Evolutionary conservation across 2,797 vertebrate genomes (phyloP).

Genomic region (Aldrovandia affinis): DNA sequence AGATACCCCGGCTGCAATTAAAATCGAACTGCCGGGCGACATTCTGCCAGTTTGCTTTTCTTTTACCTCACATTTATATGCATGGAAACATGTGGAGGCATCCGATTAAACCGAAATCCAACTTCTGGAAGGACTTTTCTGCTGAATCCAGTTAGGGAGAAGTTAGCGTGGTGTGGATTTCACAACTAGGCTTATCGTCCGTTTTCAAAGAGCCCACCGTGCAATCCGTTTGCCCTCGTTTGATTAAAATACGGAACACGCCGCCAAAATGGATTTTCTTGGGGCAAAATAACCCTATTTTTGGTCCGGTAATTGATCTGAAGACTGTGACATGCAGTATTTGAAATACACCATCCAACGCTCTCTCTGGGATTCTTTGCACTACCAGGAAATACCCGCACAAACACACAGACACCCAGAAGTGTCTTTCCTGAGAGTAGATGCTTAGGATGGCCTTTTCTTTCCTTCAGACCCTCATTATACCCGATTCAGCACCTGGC

Average conservation of each 20-base stretch:
- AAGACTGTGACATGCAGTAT: conserved; percentile 31
- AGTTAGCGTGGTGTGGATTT: conserved; percentile 39
- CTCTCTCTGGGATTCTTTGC: background rate
- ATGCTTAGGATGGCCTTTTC: background rate
- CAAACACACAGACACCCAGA: background rate
- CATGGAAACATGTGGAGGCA: conserved; percentile 38
- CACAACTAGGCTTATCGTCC: conserved; percentile 44
- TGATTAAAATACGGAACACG: background rate
- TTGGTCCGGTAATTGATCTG: conserved; percentile 39
- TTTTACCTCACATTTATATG: conserved; percentile 32
- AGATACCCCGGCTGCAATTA: conserved; percentile 37
- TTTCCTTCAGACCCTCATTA: background rate
- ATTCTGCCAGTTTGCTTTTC: conserved; percentile 30
- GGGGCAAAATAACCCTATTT: conserved; percentile 34
- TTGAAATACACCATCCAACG: conserved; percentile 31
- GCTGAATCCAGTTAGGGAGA: conserved; percentile 1
- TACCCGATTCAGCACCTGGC: background rate
- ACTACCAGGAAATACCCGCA: conserved; percentile 19
- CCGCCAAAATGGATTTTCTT: background rate
- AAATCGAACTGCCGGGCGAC: background rate
- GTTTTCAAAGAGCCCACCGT: conserved; percentile 45
- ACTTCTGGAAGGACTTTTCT: conserved; percentile 1
- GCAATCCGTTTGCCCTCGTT: conserved; percentile 9
- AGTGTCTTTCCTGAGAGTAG: background rate
- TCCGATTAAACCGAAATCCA: conserved; percentile 41